phyloP scores from a whole-genome alignment of 2,797 vertebrate species.

The Pygocentrus nattereri region DNA sequence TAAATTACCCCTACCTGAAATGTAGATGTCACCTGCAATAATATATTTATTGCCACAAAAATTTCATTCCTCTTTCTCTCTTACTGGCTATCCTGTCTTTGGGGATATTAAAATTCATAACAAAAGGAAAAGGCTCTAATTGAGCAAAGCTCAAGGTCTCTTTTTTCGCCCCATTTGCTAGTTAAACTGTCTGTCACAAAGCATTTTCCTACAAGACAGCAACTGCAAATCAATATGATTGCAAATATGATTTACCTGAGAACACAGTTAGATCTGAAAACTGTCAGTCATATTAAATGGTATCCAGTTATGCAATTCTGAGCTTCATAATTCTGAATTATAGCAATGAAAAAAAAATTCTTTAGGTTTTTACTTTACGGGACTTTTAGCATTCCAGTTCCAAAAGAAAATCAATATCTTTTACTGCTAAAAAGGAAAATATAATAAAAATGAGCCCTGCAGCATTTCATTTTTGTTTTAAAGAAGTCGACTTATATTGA shows the following conservation, averaged over 20 bases:
- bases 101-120: constrained; percentile 76
- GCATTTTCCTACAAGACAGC: constrained; percentile 69
- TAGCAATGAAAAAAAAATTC: too few species aligned
- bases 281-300: too few species aligned
- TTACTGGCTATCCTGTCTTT: constrained; percentile 44
- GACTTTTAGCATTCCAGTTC: background rate
- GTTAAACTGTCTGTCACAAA: constrained; percentile 75
- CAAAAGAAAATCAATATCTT: constrained; percentile 40
- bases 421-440: constrained; percentile 55
- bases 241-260: background rate
- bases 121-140: constrained; percentile 76
- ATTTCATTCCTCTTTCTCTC: constrained; percentile 68
- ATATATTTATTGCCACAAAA: constrained; percentile 80
- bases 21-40: constrained; percentile 73
- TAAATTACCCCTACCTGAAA: constrained; percentile 84
- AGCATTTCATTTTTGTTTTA: constrained; percentile 60
- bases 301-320: too few species aligned
- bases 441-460: constrained; percentile 66
- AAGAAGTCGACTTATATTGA: constrained; percentile 73
- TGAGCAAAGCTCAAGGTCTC: constrained; percentile 77
- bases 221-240: constrained; percentile 45
- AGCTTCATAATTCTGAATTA: too few species aligned
- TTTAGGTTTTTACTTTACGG: background rate
- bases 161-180: constrained; percentile 50
- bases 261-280: background rate